These are phyloP conservation scores for Diarsia rubi DNA, from an alignment of 2,888 invertebrate genomes.

Conservation along the genomic window DNA sequence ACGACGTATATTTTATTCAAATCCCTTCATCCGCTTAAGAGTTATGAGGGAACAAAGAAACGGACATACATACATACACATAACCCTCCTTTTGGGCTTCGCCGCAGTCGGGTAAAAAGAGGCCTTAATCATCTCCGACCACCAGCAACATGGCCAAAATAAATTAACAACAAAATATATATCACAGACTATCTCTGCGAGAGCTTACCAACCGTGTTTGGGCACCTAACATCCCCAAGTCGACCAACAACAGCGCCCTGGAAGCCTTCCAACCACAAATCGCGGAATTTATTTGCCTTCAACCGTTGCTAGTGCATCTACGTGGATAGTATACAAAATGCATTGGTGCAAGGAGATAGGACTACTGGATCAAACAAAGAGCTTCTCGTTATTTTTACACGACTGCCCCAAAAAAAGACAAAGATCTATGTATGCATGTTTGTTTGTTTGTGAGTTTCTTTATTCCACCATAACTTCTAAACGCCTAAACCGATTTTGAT, in stretches of 20 bases:
- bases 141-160: constrained; percentile 45
- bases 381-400: too few relatives aligned
- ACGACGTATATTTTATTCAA: too few relatives aligned
- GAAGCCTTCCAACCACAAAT: constrained; percentile 89
- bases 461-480: too few relatives aligned
- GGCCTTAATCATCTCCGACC: constrained; percentile 38
- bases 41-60: too few relatives aligned
- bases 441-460: too few relatives aligned
- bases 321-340: constrained; percentile 85
- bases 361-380: constrained; percentile 62
- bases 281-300: constrained; percentile 89
- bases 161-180: constrained; percentile 64
- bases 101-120: too few relatives aligned
- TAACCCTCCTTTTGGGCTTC: too few relatives aligned
- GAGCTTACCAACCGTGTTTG: constrained; percentile 68
- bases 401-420: too few relatives aligned
- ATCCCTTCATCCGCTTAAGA: too few relatives aligned
- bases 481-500: too few relatives aligned
- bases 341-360: constrained; percentile 63
- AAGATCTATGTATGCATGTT: too few relatives aligned
- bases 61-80: too few relatives aligned
- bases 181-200: constrained; percentile 60
- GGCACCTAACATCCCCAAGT: constrained; percentile 71
- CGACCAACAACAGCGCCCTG: constrained; percentile 83
- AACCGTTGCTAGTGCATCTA: constrained; percentile 85